A percentile compares a stretch with the other conserved stretches of the same genome.
Conservation (phyloP, 92 coral and sea anemone species). For the Actinernus sp. region DNA sequence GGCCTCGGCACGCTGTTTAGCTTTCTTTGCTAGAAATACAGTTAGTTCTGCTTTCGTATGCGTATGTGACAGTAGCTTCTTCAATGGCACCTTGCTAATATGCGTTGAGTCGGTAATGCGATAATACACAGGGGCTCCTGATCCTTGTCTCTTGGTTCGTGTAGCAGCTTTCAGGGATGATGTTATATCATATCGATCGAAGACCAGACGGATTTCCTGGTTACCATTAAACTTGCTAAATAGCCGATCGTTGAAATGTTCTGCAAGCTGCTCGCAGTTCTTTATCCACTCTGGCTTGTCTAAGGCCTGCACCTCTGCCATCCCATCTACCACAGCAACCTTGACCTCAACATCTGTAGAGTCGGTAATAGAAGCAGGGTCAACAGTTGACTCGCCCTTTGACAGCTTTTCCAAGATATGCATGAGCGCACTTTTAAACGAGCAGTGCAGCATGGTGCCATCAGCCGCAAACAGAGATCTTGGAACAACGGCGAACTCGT, state of each 20-base stretch:
- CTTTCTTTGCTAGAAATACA: conserved; percentile 10
- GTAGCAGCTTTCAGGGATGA: conserved; percentile 34
- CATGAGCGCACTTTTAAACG: conserved; percentile 21
- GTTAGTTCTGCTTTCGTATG: conserved; percentile 37
- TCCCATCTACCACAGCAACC: conserved; percentile 45
- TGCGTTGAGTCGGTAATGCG: conserved; percentile 34
- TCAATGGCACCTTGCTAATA: conserved; percentile 24
- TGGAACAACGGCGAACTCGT: conserved; percentile 40
- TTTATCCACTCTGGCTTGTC: conserved; percentile 51
- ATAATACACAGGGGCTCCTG: conserved; percentile 23
- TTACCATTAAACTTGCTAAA: conserved; percentile 3
- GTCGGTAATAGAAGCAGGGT: conserved; percentile 1
- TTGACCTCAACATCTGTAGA: background rate
- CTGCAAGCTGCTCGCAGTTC: conserved; percentile 43
- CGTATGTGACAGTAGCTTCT: conserved; percentile 31
- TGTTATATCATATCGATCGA: conserved; percentile 41
- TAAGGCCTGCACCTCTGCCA: conserved; percentile 58
- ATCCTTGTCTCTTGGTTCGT: conserved; percentile 23
- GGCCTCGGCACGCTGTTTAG: background rate
- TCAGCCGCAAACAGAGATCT: conserved; percentile 29
- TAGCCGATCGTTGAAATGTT: conserved; percentile 28
- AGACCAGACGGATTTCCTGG: conserved; percentile 36
- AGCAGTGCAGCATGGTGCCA: conserved; percentile 25
- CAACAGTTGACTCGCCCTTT: background rate
- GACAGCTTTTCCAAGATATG: conserved; percentile 3